Percentiles rank a stretch among this genome's conserved stretches.
Evolutionary conservation across 2,797 vertebrate species (phyloP).

Genomic region (Falco peregrinus): DNA sequence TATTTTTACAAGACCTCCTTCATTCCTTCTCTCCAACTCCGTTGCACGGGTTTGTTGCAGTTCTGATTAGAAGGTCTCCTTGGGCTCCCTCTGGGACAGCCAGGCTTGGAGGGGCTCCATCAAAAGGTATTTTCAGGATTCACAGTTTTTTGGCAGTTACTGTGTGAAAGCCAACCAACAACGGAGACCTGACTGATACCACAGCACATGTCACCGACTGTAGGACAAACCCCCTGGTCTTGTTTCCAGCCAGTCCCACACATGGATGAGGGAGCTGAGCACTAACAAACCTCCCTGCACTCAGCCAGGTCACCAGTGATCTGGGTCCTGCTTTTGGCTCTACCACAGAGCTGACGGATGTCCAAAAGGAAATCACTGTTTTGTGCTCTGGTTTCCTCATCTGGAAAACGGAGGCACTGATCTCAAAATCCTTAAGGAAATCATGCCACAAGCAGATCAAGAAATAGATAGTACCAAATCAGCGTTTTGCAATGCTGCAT

Average conservation of each 20-base stretch:
- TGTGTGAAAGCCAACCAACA: not conserved
- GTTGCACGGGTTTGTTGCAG: not conserved
- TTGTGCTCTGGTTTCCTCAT: not conserved
- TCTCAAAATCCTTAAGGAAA: conserved; percentile 27
- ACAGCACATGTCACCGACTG: not conserved
- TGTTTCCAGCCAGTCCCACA: not conserved
- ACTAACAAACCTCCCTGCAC: not conserved
- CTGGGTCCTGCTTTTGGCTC: not conserved
- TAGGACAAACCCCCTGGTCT: not conserved
- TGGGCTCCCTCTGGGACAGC: not conserved
- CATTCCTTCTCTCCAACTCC: not conserved
- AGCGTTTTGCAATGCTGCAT: not conserved
- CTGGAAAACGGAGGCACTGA: not conserved
- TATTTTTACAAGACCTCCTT: not conserved
- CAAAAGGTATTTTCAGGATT: not conserved
- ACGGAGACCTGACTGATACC: not conserved
- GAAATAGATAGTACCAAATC: conserved; percentile 13
- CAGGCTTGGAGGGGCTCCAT: not conserved
- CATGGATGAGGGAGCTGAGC: not conserved
- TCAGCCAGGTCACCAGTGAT: not conserved
- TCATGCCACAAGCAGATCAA: conserved; percentile 17
- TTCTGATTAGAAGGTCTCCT: not conserved
- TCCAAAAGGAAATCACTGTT: not conserved
- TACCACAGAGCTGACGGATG: not conserved
- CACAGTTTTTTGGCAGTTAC: not conserved